phyloP scores from a whole-genome alignment of 30 jellyfish, hydroid and myxozoan species.

The Aurelia sp. region DNA sequence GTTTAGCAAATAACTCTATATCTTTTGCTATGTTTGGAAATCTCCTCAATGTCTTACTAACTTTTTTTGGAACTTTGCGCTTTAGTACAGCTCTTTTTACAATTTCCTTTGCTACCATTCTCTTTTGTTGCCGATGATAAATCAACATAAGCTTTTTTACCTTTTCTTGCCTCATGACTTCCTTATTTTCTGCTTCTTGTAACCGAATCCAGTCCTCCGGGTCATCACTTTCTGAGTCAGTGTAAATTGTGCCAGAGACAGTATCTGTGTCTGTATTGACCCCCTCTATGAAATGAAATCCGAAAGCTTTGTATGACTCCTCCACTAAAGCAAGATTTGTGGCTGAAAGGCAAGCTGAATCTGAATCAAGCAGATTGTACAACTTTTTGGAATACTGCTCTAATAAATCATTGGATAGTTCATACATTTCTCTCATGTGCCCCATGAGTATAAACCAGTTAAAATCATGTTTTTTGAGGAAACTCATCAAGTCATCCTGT shows the following conservation, averaged over 20 bases:
- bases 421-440: neutral
- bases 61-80: neutral
- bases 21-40: conserved; percentile 20
- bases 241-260: neutral
- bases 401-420: conserved; percentile 12
- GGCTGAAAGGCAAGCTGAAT: neutral
- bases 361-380: neutral
- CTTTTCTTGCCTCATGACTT: neutral
- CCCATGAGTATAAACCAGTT: conserved; percentile 25
- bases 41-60: neutral
- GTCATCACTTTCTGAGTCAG: conserved; percentile 5
- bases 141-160: neutral
- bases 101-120: neutral
- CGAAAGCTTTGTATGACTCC: neutral
- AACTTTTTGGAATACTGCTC: neutral
- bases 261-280: neutral
- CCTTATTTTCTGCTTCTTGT: neutral
- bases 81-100: neutral
- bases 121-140: neutral
- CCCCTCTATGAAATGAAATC: neutral
- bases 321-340: neutral
- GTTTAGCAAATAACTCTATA: conserved; percentile 9
- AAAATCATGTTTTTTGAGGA: neutral
- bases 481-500: neutral
- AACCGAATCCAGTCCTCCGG: neutral